Base-by-base conservation (phyloP, 2,888 invertebrate genomes). In the Volucella inanis region DNA sequence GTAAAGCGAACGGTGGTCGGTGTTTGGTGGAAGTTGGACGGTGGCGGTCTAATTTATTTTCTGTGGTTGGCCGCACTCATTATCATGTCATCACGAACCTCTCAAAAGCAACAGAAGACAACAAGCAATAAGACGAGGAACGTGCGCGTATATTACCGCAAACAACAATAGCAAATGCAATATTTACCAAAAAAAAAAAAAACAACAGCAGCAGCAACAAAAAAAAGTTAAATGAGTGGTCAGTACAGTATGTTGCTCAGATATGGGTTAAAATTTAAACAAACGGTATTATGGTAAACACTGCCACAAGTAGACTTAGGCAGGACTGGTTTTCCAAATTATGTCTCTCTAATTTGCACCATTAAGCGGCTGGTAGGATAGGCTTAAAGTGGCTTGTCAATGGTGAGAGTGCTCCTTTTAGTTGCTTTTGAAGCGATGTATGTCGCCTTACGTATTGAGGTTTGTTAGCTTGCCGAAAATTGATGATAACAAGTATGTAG, bases 61-160 rank as follows among this genome's bases (percentile, higher is more conserved):
- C 87, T 88, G 88, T 87, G 88, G 88, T 88, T 87, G 86, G 87
- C 87, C 88, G 88, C 88, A 87, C 88, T 88, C 85, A 88, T 88
- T 88, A 88, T 88, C 88, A 79, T 88, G 87, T 88, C 87, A 87
- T 87, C 87, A 88, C 87, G 87, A 87, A 87, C 71, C 68, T 76
- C 78, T 57, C 54, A 82, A 77, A 77, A 75, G 47, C 64, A 67
- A 43, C 61, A 78, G n/a, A 76, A 39, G 74, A 74, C 74, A 64
- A 45, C 55, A 39, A 43, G 70, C 65, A 71, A 65, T 75, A 74
- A 75, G 80, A 71, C 65, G 84, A 67, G 55, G 70, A 76, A 84
- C 80, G 75, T 75, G 80, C 65, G 84, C 80, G 70, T 70, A 70
- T 79, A 79, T 62, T 79, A 79, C 75, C 84, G 62, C 79, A 79